Percentiles rank a stretch among this genome's conserved stretches.
These are phyloP conservation scores for Sapajus apella DNA, from an alignment of 2,113 vertebrate genomes.

Conservation along the genomic window DNA sequence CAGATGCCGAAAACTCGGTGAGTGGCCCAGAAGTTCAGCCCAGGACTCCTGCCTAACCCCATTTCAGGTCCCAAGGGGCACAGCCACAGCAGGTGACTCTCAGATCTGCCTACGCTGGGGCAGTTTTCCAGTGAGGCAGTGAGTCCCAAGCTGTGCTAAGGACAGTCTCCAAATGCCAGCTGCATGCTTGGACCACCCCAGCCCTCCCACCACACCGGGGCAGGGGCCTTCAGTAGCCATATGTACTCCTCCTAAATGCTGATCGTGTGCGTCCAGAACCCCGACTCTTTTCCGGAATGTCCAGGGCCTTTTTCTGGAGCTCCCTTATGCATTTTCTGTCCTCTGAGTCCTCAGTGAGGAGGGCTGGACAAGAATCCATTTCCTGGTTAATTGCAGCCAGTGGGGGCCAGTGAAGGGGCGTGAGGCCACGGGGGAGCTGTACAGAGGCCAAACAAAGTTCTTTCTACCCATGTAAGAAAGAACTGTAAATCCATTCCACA, in stretches of 20 bases:
- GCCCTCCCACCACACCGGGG: neutral
- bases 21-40: neutral
- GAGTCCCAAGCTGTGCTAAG: neutral
- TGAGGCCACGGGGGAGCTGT: neutral
- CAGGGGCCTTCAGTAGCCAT: neutral
- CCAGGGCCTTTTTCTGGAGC: neutral
- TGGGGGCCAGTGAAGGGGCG: neutral
- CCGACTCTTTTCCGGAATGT: neutral
- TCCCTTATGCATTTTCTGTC: neutral
- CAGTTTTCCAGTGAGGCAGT: neutral
- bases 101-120: neutral
- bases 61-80: neutral
- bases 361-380: neutral
- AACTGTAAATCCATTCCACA: neutral
- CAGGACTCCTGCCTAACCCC: neutral
- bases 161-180: neutral
- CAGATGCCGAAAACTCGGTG: slow-evolving; percentile 77
- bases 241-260: neutral
- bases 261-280: neutral
- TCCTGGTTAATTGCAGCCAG: neutral
- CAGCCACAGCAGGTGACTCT: neutral
- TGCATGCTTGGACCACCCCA: neutral
- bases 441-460: neutral
- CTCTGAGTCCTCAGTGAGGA: neutral
- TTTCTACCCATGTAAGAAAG: neutral